Conservation (phyloP, 2,888 invertebrate genomes). For the Latrodectus elegans region DNA sequence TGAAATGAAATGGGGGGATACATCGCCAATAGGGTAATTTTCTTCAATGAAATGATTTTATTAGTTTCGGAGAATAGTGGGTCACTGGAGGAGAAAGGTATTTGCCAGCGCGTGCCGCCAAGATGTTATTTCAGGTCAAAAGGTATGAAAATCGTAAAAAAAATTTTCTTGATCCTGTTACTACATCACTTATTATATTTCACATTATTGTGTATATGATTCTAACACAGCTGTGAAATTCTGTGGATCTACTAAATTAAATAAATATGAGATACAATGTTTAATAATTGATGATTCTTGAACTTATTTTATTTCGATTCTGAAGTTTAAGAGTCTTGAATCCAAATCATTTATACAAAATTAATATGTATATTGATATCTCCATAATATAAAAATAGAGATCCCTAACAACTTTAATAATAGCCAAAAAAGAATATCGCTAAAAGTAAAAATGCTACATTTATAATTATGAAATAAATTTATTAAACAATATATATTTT, state of each 20-base stretch:
- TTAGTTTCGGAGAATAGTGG: constrained; percentile 20
- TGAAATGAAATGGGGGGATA: background rate
- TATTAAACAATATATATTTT: too few relatives aligned
- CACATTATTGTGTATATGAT: too few relatives aligned
- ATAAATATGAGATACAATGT: background rate
- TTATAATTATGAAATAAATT: too few relatives aligned
- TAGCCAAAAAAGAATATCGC: too few relatives aligned
- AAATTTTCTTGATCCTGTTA: background rate
- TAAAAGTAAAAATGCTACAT: too few relatives aligned
- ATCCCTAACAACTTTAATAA: too few relatives aligned
- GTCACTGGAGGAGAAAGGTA: constrained; percentile 10
- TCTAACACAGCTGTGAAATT: too few relatives aligned
- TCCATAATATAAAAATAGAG: too few relatives aligned
- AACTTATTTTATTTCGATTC: background rate
- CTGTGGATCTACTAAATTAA: too few relatives aligned
- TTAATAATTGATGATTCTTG: background rate
- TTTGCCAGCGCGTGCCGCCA: background rate
- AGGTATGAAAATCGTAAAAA: background rate
- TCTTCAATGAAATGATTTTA: constrained; percentile 9
- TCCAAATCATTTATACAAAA: too few relatives aligned
- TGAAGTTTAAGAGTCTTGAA: background rate
- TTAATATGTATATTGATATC: too few relatives aligned
- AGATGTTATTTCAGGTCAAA: background rate
- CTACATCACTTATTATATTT: background rate
- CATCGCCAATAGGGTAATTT: background rate